phyloP scores from a whole-genome alignment of 2,888 invertebrate genomes.

The Spicauda simplicius region DNA sequence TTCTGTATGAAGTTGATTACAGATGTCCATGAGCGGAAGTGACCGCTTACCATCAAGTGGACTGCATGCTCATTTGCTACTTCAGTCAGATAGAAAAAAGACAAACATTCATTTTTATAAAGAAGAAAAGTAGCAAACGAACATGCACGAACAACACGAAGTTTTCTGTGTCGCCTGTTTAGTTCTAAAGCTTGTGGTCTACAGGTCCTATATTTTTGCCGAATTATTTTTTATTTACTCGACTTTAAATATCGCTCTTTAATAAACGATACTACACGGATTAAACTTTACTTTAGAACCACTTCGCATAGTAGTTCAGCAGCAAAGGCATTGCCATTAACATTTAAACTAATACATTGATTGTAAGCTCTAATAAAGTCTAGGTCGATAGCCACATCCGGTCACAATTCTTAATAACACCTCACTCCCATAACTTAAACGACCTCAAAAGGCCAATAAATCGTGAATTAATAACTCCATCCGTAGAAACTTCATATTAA shows the following conservation, averaged over 20 bases:
- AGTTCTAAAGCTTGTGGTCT: no score
- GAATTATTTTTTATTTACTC: no score
- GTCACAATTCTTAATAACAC: constrained; percentile 37
- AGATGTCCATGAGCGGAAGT: no score
- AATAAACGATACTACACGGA: background rate
- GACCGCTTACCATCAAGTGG: background rate
- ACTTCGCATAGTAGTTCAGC: background rate
- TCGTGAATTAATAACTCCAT: constrained; percentile 72
- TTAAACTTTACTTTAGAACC: background rate
- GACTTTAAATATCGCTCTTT: background rate
- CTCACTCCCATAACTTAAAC: constrained; percentile 39
- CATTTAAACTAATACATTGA: constrained; percentile 18
- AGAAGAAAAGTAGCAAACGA: no score
- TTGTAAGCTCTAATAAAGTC: constrained; percentile 19
- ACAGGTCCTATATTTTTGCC: no score
- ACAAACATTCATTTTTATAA: no score
- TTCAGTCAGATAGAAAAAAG: no score
- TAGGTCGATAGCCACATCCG: constrained; percentile 46
- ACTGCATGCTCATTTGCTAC: background rate
- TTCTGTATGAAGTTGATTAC: no score
- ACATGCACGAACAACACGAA: no score
- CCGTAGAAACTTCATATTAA: constrained; percentile 51
- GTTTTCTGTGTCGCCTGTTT: no score
- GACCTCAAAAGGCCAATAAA: constrained; percentile 61
- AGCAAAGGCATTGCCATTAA: background rate